Base-by-base conservation (phyloP, 2,113 vertebrate genomes). In the Cercopithecus mona region DNA sequence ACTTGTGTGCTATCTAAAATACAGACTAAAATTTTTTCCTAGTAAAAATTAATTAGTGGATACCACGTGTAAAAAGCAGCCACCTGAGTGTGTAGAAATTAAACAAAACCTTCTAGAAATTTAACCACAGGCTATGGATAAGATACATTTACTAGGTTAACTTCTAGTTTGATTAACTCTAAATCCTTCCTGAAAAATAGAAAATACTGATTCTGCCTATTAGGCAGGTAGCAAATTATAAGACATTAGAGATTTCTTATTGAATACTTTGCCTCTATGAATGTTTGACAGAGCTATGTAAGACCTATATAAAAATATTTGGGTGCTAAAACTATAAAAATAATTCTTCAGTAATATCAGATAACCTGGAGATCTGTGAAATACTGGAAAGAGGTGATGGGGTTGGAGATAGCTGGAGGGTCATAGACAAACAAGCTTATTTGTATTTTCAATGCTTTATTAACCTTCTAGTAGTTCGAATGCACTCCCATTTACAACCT, bases 161-260 rank as follows among this genome's bases (percentile, higher is more conserved):
- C 17, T 90, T 97, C 38, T 76, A 66, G 8, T 89, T 88, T 89
- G 70, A 93, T 66, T 82, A 80, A 89, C 6, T 93, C n/a, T 91
- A 61, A 50, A 72, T 91, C 81, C 30, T 92, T 92, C 23, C 48
- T 80, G 57, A 88, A 95, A 76, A 72, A 89, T 78, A 93, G 0
- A 93, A 97, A 96, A 75, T 23, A 72, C 45, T 64, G 55, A 92
- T 76, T 92, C 45, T 89, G 23, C 27, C 18, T 78, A 13, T 64
- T 64, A 79, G 4, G 14, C n/a, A 96, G 94, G 83, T 23, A 81
- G 48, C 38, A 87, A 92, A 87, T 68, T 14, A 87, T 43, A 76
- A 95, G 43, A 68, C 32, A 66, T 27, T 40, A 55, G 66, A 43
- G 2, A 2, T 88, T 88, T 75, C 27, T 66, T 88, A 64, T 14